Evolutionary conservation across 2,113 vertebrate species (phyloP).

Genomic region (Podarcis cretensis): DNA sequence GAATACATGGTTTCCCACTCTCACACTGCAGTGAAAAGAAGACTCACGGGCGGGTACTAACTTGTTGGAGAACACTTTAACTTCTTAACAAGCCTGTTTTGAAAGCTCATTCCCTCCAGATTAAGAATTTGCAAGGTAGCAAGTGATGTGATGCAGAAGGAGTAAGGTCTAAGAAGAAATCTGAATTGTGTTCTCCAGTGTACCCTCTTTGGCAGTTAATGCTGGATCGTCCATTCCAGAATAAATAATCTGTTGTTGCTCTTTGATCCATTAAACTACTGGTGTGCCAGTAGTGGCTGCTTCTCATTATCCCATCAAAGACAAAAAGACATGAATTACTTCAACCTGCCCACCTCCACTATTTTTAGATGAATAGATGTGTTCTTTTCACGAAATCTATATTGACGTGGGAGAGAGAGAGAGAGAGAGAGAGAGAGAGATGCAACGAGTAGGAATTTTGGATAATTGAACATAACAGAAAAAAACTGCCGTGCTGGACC

Average conservation of each 20-base stretch:
- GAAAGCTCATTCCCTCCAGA: not conserved
- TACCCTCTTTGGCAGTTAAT: not conserved
- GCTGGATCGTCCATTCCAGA: not conserved
- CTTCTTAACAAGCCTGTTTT: not conserved
- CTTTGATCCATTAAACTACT: not conserved
- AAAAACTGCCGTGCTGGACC: not conserved
- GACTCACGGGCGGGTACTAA: not conserved
- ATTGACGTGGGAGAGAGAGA: no score
- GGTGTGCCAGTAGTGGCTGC: not conserved
- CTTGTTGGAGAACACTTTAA: not conserved
- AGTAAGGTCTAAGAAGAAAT: not conserved
- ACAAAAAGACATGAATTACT: fast-evolving
- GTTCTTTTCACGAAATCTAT: not conserved
- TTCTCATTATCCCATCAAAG: not conserved
- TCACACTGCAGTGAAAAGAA: not conserved
- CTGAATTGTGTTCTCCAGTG: not conserved
- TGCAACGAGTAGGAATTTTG: not conserved
- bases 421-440: not conserved
- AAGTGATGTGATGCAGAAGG: not conserved
- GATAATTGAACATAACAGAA: not conserved
- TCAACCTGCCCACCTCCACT: not conserved
- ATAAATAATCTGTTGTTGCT: not conserved
- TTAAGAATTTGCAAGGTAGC: not conserved
- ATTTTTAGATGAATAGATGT: not conserved
- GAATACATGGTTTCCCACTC: not conserved